A percentile compares a stretch with the other conserved stretches of the same genome.
Evolutionary conservation across 2,888 invertebrate species (phyloP).

Genomic region (Pollenia griseotomentosa): DNA sequence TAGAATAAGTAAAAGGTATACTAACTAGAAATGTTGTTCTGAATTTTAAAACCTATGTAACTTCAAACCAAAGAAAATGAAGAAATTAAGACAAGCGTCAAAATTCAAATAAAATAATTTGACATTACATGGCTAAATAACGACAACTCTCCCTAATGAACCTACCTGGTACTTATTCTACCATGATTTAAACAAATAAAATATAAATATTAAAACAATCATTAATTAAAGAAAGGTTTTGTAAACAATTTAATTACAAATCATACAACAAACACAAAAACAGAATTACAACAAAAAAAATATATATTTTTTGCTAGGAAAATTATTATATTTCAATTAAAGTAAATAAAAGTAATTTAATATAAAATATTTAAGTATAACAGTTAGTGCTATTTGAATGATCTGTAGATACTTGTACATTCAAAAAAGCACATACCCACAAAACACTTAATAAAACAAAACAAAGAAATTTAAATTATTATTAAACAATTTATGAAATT

Average conservation of each 20-base stretch:
- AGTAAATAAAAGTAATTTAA: neutral
- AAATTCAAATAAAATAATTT: no score
- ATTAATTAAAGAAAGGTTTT: slow-evolving; percentile 35
- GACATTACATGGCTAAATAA: no score
- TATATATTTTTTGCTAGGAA: slow-evolving; percentile 80
- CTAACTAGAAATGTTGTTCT: no score
- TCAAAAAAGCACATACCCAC: slow-evolving; percentile 50
- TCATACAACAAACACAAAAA: slow-evolving; percentile 40
- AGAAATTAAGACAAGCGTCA: no score
- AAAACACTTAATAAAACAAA: slow-evolving; percentile 69
- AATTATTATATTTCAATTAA: slow-evolving; percentile 74
- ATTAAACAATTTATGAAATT: neutral
- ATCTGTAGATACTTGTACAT: slow-evolving; percentile 39
- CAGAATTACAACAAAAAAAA: slow-evolving; percentile 61
- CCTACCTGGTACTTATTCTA: no score
- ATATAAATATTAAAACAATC: slow-evolving; percentile 1
- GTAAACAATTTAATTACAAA: slow-evolving; percentile 11
- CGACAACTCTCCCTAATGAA: no score
- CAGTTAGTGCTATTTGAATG: slow-evolving; percentile 42
- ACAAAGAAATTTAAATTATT: slow-evolving; percentile 23
- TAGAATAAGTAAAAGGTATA: no score
- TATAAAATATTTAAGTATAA: slow-evolving; percentile 53
- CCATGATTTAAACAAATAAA: neutral
- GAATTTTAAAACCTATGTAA: no score
- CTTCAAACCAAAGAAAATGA: no score